Conservation (phyloP, 2,113 vertebrate genomes). For the Erinaceus europaeus region DNA sequence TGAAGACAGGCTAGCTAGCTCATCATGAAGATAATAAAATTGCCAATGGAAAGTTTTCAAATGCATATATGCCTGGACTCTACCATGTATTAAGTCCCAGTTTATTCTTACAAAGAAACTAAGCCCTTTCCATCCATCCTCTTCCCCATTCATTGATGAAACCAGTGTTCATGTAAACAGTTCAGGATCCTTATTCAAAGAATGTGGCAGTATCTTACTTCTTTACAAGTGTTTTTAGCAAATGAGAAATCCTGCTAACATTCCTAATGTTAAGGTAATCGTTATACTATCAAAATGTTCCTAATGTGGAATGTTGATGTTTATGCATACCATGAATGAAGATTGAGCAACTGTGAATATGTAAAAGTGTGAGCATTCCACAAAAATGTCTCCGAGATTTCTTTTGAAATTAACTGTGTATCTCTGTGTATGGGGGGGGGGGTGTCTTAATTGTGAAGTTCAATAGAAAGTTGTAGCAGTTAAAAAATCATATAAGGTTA, state of each 20-base stretch:
- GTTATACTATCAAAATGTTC: not conserved
- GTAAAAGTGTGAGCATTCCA: not conserved
- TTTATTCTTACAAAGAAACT: not conserved
- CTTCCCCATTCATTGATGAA: not conserved
- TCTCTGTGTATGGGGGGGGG: not conserved
- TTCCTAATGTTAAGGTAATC: slow-evolving; percentile 19
- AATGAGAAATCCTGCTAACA: not conserved
- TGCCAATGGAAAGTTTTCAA: not conserved
- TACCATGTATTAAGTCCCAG: not conserved
- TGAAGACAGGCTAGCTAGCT: no score
- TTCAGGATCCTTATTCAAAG: not conserved
- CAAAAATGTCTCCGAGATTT: not conserved
- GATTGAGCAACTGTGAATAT: not conserved
- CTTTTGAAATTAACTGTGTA: slow-evolving; percentile 18
- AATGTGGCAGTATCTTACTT: not conserved
- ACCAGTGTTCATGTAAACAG: not conserved
- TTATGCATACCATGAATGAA: slow-evolving; percentile 31
- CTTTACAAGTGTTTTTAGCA: slow-evolving; percentile 19
- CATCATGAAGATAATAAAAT: not conserved
- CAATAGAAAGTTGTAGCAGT: not conserved
- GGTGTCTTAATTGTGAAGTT: not conserved
- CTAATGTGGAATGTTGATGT: slow-evolving; percentile 3
- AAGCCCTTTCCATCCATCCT: no score
- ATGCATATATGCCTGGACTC: not conserved
- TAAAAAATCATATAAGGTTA: not conserved